phyloP scores from a whole-genome alignment of 2,113 vertebrate genomes.

The Megaceryle maxima region DNA sequence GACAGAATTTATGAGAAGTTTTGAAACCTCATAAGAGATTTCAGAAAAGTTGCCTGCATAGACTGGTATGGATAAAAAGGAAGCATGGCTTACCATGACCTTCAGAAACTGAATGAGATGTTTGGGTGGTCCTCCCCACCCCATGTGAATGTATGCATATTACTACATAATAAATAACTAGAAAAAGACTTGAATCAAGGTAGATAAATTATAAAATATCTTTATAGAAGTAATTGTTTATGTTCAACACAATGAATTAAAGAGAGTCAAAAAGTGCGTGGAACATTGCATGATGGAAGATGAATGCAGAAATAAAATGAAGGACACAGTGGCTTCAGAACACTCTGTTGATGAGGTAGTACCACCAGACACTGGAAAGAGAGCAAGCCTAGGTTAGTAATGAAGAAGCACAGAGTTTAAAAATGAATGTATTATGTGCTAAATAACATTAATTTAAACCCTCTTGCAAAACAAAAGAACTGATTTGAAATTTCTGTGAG shows the following conservation, averaged over 20 bases:
- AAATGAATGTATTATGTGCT: neutral
- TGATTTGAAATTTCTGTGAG: slow-evolving; percentile 45
- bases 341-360: neutral
- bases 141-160: neutral
- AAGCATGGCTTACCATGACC: neutral
- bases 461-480: slow-evolving; percentile 32
- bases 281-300: neutral
- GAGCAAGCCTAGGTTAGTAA: neutral
- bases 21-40: neutral
- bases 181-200: neutral
- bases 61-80: neutral
- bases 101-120: neutral
- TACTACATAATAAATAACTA: neutral
- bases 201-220: neutral
- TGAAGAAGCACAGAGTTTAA: neutral
- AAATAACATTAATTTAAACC: slow-evolving; percentile 33
- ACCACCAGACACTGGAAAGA: neutral
- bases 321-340: slow-evolving; percentile 13
- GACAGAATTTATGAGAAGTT: neutral
- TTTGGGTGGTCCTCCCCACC: neutral
- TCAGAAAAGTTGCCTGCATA: neutral
- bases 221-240: slow-evolving; percentile 33
- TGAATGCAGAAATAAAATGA: slow-evolving; percentile 16
- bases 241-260: neutral
- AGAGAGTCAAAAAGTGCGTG: slow-evolving; percentile 17